These are phyloP conservation scores for Ophion ellenae DNA, from an alignment of 2,888 invertebrate genomes.

Conservation along the genomic window DNA sequence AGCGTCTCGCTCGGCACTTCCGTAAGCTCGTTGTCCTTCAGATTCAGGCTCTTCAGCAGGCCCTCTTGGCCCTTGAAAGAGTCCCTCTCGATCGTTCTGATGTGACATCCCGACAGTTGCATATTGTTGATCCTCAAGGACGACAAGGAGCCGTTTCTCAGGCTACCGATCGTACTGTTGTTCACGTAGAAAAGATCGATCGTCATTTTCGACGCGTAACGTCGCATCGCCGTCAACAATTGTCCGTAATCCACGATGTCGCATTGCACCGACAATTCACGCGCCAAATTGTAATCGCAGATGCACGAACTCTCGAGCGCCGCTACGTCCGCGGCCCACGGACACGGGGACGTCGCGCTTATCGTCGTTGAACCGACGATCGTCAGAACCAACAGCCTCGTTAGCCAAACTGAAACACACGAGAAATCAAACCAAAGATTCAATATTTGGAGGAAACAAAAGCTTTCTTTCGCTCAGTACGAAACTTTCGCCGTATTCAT, in stretches of 20 bases:
- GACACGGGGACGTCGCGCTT: constrained; percentile 88
- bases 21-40: constrained; percentile 92
- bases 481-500: constrained; percentile 12
- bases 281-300: constrained; percentile 93
- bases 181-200: constrained; percentile 95
- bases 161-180: constrained; percentile 91
- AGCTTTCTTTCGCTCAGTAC: no score
- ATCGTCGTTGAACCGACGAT: constrained; percentile 67
- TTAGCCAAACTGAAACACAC: constrained; percentile 47
- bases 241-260: constrained; percentile 93
- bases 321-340: constrained; percentile 90
- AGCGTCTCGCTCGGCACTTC: constrained; percentile 92
- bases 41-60: constrained; percentile 92
- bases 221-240: constrained; percentile 90
- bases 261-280: constrained; percentile 94
- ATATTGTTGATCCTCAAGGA: constrained; percentile 91
- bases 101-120: constrained; percentile 93
- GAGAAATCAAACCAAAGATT: constrained; percentile 1
- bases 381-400: constrained; percentile 68
- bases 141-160: constrained; percentile 88
- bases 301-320: constrained; percentile 93
- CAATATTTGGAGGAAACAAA: not conserved
- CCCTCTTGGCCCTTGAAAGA: constrained; percentile 94
- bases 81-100: constrained; percentile 88
- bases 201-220: constrained; percentile 87